Evolutionary conservation across 2,797 vertebrate species (phyloP), one percentile per base, ranked within the genome.

Genomic region (Schizopygopsis malacanthus): DNA sequence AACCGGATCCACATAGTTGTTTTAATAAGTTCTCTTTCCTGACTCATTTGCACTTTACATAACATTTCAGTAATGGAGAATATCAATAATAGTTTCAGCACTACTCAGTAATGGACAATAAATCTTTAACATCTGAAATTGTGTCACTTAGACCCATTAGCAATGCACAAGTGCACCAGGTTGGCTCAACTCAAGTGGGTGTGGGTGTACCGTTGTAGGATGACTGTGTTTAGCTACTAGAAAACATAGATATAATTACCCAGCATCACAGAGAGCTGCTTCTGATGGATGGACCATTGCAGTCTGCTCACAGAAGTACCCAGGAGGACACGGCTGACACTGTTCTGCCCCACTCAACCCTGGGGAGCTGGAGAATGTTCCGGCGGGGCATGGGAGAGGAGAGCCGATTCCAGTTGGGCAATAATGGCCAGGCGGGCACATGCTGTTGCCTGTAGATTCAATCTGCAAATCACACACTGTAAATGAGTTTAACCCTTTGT

Each of bases 371-470:
- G 97, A 97, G 41, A 96, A 94, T 88, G 96, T 95, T 10, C 98
- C 98, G 0, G 93, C 81, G 13, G 95, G 96, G 85, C 98, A 99
- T 0, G 96, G 96, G 13, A 96, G 45, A 0, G 98, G 97, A 37
- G 92, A 91, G 1, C 91, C 88, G 0, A 94, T 94, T 63, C 97
- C 97, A 25, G 87, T 65, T 4, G 97, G 97, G 85, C 97, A 99
- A 92, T 96, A 98, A 91, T 97, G 94, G 1, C 97, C 97, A 25
- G 91, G 72, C 0, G 96, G 97, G 85, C 97, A 99, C 90, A 97
- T 89, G 85, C 92, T 93, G 87, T 94, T 96, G 86, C 91, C 91
- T 54, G 92, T 89, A 33, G 89, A 93, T 56, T 97, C 96, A 56
- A 95, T 92, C 97, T 99, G 85, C 0, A 18, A 88, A 86, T 87